Evolutionary conservation across 2,888 invertebrate genomes (phyloP).

Genomic region (Xestoiulus laeticollis): DNA sequence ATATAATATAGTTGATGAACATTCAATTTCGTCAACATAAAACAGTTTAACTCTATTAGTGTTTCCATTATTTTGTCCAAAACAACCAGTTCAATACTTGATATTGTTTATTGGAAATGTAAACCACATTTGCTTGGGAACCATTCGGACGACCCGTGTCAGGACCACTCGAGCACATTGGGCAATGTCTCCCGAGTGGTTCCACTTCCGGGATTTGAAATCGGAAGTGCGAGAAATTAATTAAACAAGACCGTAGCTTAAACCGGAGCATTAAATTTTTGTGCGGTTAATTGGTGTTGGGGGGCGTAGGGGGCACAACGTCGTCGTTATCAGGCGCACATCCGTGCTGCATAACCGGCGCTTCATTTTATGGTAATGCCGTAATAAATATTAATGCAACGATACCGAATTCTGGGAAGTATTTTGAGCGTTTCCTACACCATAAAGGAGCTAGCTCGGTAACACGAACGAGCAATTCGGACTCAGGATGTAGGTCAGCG

Average conservation of each 20-base stretch:
- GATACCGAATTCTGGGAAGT: constrained; percentile 18
- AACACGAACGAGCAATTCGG: constrained; percentile 4
- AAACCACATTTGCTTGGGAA: background rate
- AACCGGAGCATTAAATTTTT: background rate
- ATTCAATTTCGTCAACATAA: no score
- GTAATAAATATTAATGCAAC: constrained; percentile 26
- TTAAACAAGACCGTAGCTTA: background rate
- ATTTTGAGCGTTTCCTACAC: background rate
- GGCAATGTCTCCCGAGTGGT: background rate
- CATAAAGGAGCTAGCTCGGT: background rate
- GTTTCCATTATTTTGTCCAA: no score
- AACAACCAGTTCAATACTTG: no score
- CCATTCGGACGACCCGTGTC: background rate
- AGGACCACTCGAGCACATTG: background rate
- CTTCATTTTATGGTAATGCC: constrained; percentile 24
- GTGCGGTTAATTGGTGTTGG: background rate
- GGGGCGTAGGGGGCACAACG: background rate
- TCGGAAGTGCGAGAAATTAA: background rate
- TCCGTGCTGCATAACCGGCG: background rate
- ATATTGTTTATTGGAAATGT: background rate
- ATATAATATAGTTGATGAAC: no score
- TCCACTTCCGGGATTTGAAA: background rate
- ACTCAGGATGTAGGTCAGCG: constrained; percentile 26
- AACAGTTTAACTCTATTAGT: no score
- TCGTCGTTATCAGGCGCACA: background rate